Evolutionary conservation across 2,113 vertebrate species (phyloP).

Genomic region (Otus sunia): DNA sequence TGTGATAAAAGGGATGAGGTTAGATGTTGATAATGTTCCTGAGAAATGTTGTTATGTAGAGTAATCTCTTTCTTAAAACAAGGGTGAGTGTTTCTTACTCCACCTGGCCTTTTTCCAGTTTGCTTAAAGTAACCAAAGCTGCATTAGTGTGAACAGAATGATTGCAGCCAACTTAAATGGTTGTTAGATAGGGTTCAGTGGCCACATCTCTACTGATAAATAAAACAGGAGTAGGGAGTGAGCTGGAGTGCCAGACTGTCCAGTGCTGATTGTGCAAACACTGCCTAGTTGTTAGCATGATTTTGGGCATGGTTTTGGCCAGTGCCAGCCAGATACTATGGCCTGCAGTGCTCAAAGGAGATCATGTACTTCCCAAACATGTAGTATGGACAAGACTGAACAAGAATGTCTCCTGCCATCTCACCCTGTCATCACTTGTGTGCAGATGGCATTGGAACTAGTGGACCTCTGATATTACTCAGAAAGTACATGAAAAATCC

Average conservation of each 20-base stretch:
- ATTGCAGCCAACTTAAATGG: not conserved
- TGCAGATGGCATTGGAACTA: rapidly evolving
- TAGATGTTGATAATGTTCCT: not conserved
- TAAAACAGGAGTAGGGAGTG: not conserved
- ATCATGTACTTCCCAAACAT: not conserved
- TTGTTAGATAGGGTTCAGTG: not conserved
- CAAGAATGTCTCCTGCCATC: not conserved
- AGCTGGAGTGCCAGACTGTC: not conserved
- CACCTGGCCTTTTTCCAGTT: not conserved
- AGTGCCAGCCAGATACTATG: not conserved
- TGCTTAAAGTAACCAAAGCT: conserved; percentile 3
- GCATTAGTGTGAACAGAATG: not conserved
- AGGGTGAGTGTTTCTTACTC: not conserved
- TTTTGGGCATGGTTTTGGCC: not conserved
- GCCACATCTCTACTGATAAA: not conserved
- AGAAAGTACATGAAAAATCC: not conserved
- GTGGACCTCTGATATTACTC: not conserved
- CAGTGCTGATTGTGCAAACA: not conserved
- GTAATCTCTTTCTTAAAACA: not conserved
- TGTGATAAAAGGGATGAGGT: not conserved
- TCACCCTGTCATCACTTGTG: not conserved
- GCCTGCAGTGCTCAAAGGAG: not conserved
- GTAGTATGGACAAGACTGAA: not conserved
- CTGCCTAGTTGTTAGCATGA: not conserved
- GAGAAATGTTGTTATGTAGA: not conserved